A percentile compares a stretch with the other conserved stretches of the same genome.
Evolutionary conservation across 2,797 vertebrate species (phyloP).

Genomic region (Melanotaenia trifasciata): DNA sequence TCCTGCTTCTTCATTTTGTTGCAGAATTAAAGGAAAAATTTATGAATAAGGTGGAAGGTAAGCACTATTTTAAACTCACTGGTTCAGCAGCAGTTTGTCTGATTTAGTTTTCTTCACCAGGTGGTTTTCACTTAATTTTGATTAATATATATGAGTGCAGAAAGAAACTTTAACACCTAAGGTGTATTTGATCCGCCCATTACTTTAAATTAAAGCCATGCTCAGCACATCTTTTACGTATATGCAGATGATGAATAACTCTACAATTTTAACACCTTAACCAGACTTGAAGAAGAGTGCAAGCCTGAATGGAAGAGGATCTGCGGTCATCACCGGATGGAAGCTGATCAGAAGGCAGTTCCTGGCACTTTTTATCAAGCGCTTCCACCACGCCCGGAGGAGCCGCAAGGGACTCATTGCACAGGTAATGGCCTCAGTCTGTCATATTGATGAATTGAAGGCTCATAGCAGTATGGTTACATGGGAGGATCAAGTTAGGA

Average conservation of each 20-base stretch:
- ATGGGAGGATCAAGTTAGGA: constrained; percentile 63
- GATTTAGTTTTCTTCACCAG: background rate
- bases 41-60: constrained; percentile 77
- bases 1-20: constrained; percentile 24
- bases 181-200: constrained; percentile 47
- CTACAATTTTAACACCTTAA: constrained; percentile 31
- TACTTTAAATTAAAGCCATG: constrained; percentile 23
- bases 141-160: background rate
- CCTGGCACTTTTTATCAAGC: constrained; percentile 94
- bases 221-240: constrained; percentile 33
- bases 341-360: constrained; percentile 93
- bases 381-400: constrained; percentile 93
- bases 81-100: background rate
- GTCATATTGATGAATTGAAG: constrained; percentile 72
- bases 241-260: constrained; percentile 55
- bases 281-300: constrained; percentile 79
- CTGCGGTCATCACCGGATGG: constrained; percentile 89
- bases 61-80: constrained; percentile 4
- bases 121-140: background rate
- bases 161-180: constrained; percentile 39
- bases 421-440: constrained; percentile 88
- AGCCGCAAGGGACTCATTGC: constrained; percentile 96
- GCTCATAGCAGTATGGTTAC: constrained; percentile 46
- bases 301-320: constrained; percentile 88
- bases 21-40: constrained; percentile 70